phyloP scores from a whole-genome alignment of 2,113 vertebrate species.

The Ctenomys sociabilis region DNA sequence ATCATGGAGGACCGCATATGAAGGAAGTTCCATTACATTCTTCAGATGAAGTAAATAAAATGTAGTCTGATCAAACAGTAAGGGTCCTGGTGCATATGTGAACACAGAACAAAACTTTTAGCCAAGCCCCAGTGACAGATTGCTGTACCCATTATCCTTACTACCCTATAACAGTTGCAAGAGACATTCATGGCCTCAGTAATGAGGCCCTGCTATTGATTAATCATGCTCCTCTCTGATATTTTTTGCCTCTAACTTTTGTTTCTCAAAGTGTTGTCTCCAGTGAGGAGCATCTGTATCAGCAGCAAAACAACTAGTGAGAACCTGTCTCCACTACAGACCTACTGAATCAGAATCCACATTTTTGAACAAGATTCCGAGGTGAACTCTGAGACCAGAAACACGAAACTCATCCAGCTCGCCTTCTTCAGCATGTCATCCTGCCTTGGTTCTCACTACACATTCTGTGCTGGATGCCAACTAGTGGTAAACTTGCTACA shows the following conservation, averaged over 20 bases:
- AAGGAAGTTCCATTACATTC: background rate
- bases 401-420: background rate
- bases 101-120: background rate
- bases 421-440: background rate
- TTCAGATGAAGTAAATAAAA: background rate
- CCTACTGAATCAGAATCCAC: background rate
- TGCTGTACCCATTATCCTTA: accelerated
- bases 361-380: background rate
- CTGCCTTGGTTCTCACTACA: background rate
- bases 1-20: background rate
- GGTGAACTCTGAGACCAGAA: background rate
- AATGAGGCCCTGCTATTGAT: background rate
- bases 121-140: background rate
- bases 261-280: background rate
- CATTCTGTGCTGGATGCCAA: too few species aligned
- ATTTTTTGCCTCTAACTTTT: background rate
- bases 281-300: background rate
- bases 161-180: background rate
- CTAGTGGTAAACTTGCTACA: too few species aligned
- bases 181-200: background rate
- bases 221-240: too few species aligned
- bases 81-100: background rate
- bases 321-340: background rate
- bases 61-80: background rate
- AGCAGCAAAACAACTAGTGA: background rate